phyloP scores from a whole-genome alignment of 2,888 invertebrate species.

The Eudemis profundana region DNA sequence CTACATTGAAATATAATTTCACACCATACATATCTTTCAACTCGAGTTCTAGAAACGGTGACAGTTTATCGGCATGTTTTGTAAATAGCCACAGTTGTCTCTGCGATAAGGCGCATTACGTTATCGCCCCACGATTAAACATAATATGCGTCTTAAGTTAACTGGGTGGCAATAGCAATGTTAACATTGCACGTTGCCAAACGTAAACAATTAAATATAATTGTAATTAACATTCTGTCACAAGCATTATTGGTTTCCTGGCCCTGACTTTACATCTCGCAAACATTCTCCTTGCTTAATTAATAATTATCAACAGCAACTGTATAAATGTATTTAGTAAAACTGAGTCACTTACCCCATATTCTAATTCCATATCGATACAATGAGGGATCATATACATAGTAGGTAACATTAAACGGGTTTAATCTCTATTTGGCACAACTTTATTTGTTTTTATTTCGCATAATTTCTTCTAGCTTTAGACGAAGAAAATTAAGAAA shows the following conservation, averaged over 20 bases:
- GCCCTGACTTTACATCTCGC: conserved; percentile 12
- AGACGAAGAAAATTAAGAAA: no score
- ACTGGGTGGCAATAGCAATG: conserved; percentile 1
- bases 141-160: conserved; percentile 26
- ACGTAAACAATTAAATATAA: conserved; percentile 38
- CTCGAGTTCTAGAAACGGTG: conserved; percentile 15
- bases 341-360: no score
- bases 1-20: background rate
- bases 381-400: no score
- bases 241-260: conserved; percentile 17
- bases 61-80: conserved; percentile 28
- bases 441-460: no score
- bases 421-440: no score
- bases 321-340: no score
- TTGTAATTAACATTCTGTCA: conserved; percentile 19
- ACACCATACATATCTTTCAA: background rate
- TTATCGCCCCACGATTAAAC: conserved; percentile 22
- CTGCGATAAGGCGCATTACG: conserved; percentile 21
- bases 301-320: no score
- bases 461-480: no score
- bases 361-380: no score
- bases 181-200: conserved; percentile 4
- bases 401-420: no score
- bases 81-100: conserved; percentile 23
- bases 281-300: conserved; percentile 8